These are phyloP conservation scores for Chironomus tepperi DNA, from an alignment of 1,140 invertebrate species.

Conservation along the genomic window DNA sequence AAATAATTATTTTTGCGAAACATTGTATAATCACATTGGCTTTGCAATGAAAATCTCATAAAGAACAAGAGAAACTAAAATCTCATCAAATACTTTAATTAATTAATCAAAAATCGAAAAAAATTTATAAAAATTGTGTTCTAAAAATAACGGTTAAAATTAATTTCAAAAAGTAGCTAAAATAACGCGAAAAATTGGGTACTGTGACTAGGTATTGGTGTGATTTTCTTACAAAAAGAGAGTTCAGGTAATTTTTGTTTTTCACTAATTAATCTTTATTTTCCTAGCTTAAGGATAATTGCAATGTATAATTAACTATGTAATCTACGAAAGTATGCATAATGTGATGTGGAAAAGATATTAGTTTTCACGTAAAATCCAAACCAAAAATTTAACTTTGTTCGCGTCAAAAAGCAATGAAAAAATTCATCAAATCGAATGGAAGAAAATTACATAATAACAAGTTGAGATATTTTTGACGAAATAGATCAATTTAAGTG, in stretches of 20 bases:
- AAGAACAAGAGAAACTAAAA: too few species aligned
- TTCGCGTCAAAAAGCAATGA: not conserved
- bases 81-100: too few species aligned
- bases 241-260: not conserved
- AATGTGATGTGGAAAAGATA: not conserved
- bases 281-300: not conserved
- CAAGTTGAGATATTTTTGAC: not conserved
- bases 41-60: too few species aligned
- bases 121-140: too few species aligned
- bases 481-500: not conserved
- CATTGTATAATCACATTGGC: too few species aligned
- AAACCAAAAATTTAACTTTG: not conserved
- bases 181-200: too few species aligned
- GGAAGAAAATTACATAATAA: conserved; percentile 1
- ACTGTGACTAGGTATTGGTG: not conserved
- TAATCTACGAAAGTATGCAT: not conserved
- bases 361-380: not conserved
- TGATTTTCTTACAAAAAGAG: not conserved
- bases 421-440: not conserved
- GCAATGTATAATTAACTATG: not conserved
- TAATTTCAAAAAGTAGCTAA: too few species aligned
- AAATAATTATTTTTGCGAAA: too few species aligned
- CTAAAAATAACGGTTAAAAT: too few species aligned
- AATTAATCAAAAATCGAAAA: too few species aligned
- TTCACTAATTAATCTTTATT: not conserved